phyloP scores from a whole-genome alignment of 2,797 vertebrate species.

The Rallus crepitans region DNA sequence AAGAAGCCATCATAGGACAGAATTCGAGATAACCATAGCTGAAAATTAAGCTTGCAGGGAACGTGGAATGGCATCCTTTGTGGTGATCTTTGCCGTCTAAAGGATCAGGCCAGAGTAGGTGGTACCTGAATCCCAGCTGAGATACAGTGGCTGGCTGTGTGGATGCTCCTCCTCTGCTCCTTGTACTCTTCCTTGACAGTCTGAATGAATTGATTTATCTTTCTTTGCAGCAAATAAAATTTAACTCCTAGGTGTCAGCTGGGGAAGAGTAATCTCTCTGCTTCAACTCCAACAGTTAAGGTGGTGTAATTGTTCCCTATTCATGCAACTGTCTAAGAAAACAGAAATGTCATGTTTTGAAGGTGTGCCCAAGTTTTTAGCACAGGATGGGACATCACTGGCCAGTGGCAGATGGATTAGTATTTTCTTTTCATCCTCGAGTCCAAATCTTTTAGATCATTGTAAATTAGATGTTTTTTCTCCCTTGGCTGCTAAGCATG shows the following conservation, averaged over 20 bases:
- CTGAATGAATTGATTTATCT: neutral
- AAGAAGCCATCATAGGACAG: neutral
- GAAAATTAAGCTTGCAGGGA: conserved; percentile 2
- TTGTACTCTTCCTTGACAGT: neutral
- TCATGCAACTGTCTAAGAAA: neutral
- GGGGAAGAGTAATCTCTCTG: neutral
- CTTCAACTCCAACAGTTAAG: neutral
- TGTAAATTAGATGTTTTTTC: neutral
- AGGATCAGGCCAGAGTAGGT: neutral
- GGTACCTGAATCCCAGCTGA: neutral
- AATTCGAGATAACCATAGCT: neutral
- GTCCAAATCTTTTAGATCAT: neutral
- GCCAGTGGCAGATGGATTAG: neutral
- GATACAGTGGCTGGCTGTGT: neutral
- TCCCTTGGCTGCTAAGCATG: neutral
- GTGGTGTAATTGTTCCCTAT: neutral
- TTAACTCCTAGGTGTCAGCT: neutral
- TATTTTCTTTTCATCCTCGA: neutral
- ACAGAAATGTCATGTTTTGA: neutral
- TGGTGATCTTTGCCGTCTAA: neutral
- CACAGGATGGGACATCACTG: neutral
- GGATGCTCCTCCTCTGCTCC: neutral
- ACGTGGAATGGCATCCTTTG: neutral
- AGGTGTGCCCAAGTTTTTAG: neutral
- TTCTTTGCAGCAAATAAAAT: neutral